These are phyloP conservation scores for Ailurus styani DNA, from an alignment of 2,113 vertebrate genomes.

Conservation along the genomic window DNA sequence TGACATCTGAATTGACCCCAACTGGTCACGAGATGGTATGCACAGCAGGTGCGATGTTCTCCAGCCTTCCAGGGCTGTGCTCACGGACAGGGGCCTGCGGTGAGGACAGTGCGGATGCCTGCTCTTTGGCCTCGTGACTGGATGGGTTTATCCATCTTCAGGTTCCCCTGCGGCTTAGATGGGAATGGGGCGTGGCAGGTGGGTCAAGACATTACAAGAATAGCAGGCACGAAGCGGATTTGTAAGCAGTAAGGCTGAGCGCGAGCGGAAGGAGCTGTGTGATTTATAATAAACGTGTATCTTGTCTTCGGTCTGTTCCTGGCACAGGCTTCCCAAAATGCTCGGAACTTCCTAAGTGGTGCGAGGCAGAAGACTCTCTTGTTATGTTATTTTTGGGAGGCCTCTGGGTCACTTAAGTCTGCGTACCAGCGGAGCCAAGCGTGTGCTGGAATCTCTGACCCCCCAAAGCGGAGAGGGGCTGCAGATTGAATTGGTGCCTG, in stretches of 20 bases:
- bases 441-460: background rate
- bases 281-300: background rate
- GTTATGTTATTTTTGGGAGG: background rate
- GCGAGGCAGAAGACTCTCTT: background rate
- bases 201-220: background rate
- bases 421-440: background rate
- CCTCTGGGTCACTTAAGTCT: background rate
- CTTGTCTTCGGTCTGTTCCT: background rate
- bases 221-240: accelerated
- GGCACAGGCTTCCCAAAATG: too few relatives aligned
- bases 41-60: background rate
- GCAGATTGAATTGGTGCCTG: background rate
- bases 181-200: background rate
- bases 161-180: background rate
- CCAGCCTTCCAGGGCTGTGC: background rate
- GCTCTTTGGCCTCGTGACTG: background rate
- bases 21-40: accelerated
- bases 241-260: background rate
- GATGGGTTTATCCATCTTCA: background rate
- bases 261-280: background rate
- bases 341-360: background rate
- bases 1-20: too few relatives aligned
- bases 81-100: background rate
- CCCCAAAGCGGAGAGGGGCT: background rate
- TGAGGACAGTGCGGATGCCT: background rate